phyloP scores from a whole-genome alignment of 2,888 invertebrate genomes.

The Rotaria magnacalcarata region DNA sequence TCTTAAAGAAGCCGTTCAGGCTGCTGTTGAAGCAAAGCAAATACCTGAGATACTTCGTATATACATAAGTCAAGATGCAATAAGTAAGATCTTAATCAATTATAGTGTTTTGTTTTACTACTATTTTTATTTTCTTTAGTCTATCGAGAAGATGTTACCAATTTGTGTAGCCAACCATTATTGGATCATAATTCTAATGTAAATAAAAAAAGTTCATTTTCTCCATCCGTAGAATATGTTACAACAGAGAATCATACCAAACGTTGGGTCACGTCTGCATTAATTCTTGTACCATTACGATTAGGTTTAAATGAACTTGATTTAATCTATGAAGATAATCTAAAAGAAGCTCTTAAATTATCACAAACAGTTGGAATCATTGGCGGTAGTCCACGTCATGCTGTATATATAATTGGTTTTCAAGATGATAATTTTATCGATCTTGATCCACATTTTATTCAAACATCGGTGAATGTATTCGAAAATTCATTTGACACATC shows the following conservation, averaged over 20 bases:
- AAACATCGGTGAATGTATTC: slow-evolving; percentile 80
- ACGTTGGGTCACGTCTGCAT: slow-evolving; percentile 53
- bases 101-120: too few relatives aligned
- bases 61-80: slow-evolving; percentile 23
- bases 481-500: slow-evolving; percentile 67
- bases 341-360: slow-evolving; percentile 75
- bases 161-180: not conserved
- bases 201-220: not conserved
- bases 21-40: not conserved
- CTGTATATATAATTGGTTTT: slow-evolving; percentile 89
- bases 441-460: slow-evolving; percentile 87
- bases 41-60: not conserved
- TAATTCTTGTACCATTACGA: slow-evolving; percentile 64
- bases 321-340: slow-evolving; percentile 80
- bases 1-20: not conserved
- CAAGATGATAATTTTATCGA: slow-evolving; percentile 81
- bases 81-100: not conserved
- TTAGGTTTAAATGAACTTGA: slow-evolving; percentile 90
- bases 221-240: not conserved
- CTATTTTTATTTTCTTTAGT: not conserved
- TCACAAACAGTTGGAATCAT: slow-evolving; percentile 73
- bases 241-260: not conserved
- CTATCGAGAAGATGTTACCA: slow-evolving; percentile 5
- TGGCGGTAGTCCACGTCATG: slow-evolving; percentile 98
- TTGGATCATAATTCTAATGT: not conserved